phyloP scores from a whole-genome alignment of 2,888 invertebrate genomes.

The Dermolepida albohirtum region DNA sequence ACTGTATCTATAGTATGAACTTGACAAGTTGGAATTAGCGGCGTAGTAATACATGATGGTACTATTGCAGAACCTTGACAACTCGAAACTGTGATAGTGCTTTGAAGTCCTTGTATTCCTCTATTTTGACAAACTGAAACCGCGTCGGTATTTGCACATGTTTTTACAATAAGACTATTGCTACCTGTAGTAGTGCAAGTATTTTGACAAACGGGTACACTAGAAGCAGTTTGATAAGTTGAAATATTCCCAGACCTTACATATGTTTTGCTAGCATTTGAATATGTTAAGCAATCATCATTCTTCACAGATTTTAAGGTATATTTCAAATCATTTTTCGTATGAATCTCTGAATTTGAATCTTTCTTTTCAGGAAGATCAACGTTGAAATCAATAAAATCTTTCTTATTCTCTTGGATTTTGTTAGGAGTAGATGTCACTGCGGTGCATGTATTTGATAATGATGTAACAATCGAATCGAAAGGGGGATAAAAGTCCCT shows the following conservation, averaged over 20 bases:
- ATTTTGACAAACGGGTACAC: constrained; percentile 4
- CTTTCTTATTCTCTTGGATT: constrained; percentile 20
- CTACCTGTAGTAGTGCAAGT: neutral
- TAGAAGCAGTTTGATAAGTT: neutral
- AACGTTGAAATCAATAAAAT: constrained; percentile 15
- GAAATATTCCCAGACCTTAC: neutral
- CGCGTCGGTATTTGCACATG: neutral
- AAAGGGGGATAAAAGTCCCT: constrained; percentile 58
- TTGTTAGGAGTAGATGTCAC: constrained; percentile 34
- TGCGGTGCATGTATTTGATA: constrained; percentile 27
- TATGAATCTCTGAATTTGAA: neutral
- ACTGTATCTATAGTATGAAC: neutral
- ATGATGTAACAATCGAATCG: constrained; percentile 43
- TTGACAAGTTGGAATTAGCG: constrained; percentile 6
- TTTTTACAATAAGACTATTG: neutral
- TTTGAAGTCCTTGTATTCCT: neutral
- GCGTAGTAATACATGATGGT: neutral
- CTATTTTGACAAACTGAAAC: constrained; percentile 9
- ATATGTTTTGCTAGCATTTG: neutral
- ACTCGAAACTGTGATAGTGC: neutral
- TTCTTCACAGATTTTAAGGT: constrained; percentile 1
- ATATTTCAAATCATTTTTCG: constrained; percentile 24
- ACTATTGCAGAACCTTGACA: neutral
- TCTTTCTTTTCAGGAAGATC: constrained; percentile 14
- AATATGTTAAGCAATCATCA: neutral